Percentiles rank a stretch among this genome's conserved stretches.
These are phyloP conservation scores for Pelagia noctiluca DNA, from an alignment of 30 jellyfish, hydroid and myxozoan species.

Conservation along the genomic window DNA sequence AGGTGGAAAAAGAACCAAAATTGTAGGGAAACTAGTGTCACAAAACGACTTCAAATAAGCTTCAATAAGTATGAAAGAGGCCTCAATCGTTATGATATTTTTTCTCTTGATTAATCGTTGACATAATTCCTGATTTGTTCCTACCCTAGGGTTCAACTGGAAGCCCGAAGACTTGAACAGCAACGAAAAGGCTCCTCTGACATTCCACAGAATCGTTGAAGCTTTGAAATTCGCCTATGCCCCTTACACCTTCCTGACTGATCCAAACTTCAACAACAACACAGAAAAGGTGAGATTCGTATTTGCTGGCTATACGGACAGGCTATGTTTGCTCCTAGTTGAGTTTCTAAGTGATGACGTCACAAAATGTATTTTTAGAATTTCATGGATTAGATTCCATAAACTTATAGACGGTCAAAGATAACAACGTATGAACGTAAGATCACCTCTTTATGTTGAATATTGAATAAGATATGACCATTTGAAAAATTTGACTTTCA, in stretches of 20 bases:
- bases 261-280: slow-evolving; percentile 86
- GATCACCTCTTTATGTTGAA: no score
- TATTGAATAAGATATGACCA: no score
- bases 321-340: neutral
- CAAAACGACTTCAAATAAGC: no score
- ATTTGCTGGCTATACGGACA: no score
- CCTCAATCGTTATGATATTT: no score
- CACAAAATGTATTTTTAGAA: neutral
- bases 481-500: no score
- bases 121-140: neutral
- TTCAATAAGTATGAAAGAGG: no score
- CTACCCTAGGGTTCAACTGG: slow-evolving; percentile 73
- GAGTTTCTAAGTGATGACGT: neutral
- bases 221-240: slow-evolving; percentile 98
- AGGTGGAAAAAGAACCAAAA: no score
- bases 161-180: slow-evolving; percentile 68
- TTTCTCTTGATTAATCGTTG: neutral
- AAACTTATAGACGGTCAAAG: no score
- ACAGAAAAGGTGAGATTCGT: slow-evolving; percentile 84
- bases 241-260: slow-evolving; percentile 93
- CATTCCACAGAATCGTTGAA: slow-evolving; percentile 92
- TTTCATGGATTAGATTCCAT: no score
- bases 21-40: no score
- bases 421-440: no score
- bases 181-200: slow-evolving; percentile 80